Evolutionary conservation across 1,140 invertebrate species (phyloP).

Genomic region (Coenobita brevimanus): DNA sequence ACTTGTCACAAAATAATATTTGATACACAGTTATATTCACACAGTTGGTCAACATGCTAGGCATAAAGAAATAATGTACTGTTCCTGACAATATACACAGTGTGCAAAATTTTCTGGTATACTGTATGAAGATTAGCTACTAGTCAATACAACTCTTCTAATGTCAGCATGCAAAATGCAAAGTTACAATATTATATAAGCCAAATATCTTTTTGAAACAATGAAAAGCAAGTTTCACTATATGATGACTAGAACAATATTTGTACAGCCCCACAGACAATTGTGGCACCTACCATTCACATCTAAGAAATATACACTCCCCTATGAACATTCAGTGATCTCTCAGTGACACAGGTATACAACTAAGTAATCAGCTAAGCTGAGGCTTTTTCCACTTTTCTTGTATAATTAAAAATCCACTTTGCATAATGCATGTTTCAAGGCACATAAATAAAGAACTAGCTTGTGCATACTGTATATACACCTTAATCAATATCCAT

Average conservation of each 20-base stretch:
- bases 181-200: constrained; percentile 45
- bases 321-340: not conserved
- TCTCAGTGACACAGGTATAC: no score
- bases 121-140: no score
- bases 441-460: constrained; percentile 57
- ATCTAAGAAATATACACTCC: not conserved
- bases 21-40: constrained; percentile 29
- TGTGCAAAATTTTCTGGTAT: constrained; percentile 38
- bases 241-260: constrained; percentile 1
- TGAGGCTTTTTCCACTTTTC: not conserved
- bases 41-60: constrained; percentile 41
- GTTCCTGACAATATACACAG: constrained; percentile 39
- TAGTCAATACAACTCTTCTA: constrained; percentile 37
- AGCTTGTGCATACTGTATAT: not conserved
- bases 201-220: not conserved
- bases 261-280: constrained; percentile 11
- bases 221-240: not conserved
- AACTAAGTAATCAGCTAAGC: no score
- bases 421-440: constrained; percentile 62
- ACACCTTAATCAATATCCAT: not conserved
- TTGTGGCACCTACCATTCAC: constrained; percentile 23
- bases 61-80: constrained; percentile 21
- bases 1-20: no score
- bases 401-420: constrained; percentile 15
- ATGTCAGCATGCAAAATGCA: constrained; percentile 60